These are phyloP conservation scores for Synchiropus splendidus DNA, from an alignment of 2,113 vertebrate genomes.

Conservation along the genomic window DNA sequence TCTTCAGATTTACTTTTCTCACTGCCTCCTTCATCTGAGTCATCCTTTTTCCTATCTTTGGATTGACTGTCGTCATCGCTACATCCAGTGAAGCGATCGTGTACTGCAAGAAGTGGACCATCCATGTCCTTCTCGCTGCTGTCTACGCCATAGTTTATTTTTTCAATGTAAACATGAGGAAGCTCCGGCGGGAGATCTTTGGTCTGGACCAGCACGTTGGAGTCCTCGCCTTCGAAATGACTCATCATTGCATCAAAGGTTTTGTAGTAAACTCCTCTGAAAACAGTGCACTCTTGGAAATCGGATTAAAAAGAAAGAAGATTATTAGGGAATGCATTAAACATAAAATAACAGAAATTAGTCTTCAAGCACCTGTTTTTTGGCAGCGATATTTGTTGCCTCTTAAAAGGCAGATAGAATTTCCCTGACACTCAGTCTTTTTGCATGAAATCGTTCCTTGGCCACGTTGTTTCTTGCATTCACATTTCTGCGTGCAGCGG, in stretches of 20 bases:
- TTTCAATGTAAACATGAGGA: slow-evolving; percentile 65
- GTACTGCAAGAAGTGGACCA: too few species aligned
- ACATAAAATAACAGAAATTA: too few species aligned
- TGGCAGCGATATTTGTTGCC: slow-evolving; percentile 58
- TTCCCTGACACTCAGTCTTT: slow-evolving; percentile 46
- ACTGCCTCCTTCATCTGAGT: too few species aligned
- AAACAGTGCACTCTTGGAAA: slow-evolving; percentile 64
- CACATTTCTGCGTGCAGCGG: slow-evolving; percentile 63
- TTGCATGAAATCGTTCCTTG: slow-evolving; percentile 46
- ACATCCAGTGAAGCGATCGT: too few species aligned
- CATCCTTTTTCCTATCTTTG: too few species aligned
- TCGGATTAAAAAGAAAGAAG: slow-evolving; percentile 38
- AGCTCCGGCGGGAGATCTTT: slow-evolving; percentile 54
- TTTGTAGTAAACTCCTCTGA: slow-evolving; percentile 61
- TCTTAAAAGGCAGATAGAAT: slow-evolving; percentile 52
- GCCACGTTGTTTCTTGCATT: slow-evolving; percentile 51
- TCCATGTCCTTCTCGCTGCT: neutral
- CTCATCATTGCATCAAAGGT: slow-evolving; percentile 71
- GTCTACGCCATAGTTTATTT: slow-evolving; percentile 38
- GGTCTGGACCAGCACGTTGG: slow-evolving; percentile 65
- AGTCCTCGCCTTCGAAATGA: slow-evolving; percentile 64
- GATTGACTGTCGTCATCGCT: too few species aligned
- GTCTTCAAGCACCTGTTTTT: slow-evolving; percentile 48
- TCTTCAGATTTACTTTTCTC: too few species aligned
- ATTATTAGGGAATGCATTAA: too few species aligned